Evolutionary conservation across 2,797 vertebrate species (phyloP), one percentile per base, ranked within the genome.

Genomic region (Rousettus madagascariensis): DNA sequence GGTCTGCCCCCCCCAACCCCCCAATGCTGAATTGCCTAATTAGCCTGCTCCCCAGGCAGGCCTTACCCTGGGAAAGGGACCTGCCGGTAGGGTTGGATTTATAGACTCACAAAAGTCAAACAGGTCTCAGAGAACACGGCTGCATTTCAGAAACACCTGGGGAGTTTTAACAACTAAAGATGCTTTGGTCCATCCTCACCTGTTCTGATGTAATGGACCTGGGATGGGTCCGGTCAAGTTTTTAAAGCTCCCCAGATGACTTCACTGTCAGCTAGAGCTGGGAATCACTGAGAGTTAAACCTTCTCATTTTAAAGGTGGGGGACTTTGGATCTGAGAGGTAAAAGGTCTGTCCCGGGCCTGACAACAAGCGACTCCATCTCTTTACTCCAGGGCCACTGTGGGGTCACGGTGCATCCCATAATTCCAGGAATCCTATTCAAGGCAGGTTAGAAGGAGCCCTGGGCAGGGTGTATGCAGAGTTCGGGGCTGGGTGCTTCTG

Each of bases 381-480:
- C 79, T 88, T 30, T 26, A 16, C 3, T 36, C n/a, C 13, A 13
- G 51, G 7, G 11, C 26, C 2, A 0, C 77, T 17, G 1, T 53
- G 77, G 59, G 46, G n/a, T 79, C 53, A 24, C 11, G 0, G 8
- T 6, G 5, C 4, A 6, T 26, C 5, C 26, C 38, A 3, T 33
- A 3, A 53, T 30, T 36, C 33, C 2, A 16, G 24, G 51, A 57
- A n/a, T 26, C 24, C 65, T 16, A n/a, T 7, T 20, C 49, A 49
- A 4, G 0, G 0, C 4, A 6, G 75, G 36, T 20, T 20, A 36
- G 55, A 69, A 36, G 41, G 13, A n/a, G 12, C 8, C 0, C 24
- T 0, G 2, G 68, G 51, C 30, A 41, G 82, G 53, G 28, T 43
- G 30, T 66, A 19, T 61, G 71, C 9, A 0, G 2, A 36, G 0